Percentiles rank a stretch among this genome's conserved stretches.
phyloP scores from a whole-genome alignment of 2,113 vertebrate genomes.

The Aegithalos caudatus region DNA sequence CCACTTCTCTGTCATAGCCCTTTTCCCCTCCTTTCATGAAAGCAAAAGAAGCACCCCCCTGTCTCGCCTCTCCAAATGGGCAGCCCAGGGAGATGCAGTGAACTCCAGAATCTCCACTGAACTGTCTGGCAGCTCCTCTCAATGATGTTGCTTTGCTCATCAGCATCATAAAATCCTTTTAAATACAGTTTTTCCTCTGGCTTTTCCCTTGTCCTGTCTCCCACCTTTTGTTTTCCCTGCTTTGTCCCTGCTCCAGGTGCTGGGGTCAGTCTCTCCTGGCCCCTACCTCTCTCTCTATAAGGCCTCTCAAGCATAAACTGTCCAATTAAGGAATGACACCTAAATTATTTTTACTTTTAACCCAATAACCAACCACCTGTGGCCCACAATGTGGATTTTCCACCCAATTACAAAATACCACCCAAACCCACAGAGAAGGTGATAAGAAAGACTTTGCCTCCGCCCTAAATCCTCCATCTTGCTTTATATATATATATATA shows the following conservation, averaged over 20 bases:
- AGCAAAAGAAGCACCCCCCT: background rate
- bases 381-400: too few relatives aligned
- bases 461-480: too few relatives aligned
- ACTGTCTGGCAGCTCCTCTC: background rate
- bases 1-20: rapidly evolving
- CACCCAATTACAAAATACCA: too few relatives aligned
- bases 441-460: too few relatives aligned
- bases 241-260: background rate
- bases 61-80: rapidly evolving
- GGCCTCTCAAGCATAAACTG: too few relatives aligned
- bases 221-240: background rate
- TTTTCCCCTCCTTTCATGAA: rapidly evolving
- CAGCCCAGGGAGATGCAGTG: rapidly evolving
- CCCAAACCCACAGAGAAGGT: too few relatives aligned
- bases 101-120: background rate
- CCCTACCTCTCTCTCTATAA: too few relatives aligned
- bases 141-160: background rate
- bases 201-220: background rate
- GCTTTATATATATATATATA: too few relatives aligned
- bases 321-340: too few relatives aligned
- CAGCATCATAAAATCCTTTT: background rate
- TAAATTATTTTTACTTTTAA: too few relatives aligned
- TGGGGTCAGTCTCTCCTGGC: rapidly evolving
- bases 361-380: too few relatives aligned
- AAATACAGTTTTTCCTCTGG: rapidly evolving